Base-by-base conservation (phyloP, 30 jellyfish, hydroid and myxozoan genomes). In the Nemopilema nomurai region DNA sequence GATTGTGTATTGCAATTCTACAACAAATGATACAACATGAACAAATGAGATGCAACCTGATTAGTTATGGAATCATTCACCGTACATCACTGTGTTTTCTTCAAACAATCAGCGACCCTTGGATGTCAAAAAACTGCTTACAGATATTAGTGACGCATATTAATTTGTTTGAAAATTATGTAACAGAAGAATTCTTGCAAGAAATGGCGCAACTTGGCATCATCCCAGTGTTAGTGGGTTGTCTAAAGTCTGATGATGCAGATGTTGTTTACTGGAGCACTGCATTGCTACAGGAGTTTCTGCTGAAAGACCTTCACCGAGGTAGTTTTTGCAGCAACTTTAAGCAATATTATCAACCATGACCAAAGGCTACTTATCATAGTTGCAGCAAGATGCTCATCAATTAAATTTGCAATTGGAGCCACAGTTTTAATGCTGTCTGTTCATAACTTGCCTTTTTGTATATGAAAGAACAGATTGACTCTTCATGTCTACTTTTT, bases 191-290 rank as follows among this genome's bases (percentile, higher is more conserved):
- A 49, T 79, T 91, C 67, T 74, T 90, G 52, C 97, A 91, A 71
- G 98, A 91, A 76, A 91, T 91, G 98, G 96, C 98, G 23, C 90
- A 86, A 32, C 81, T 85, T 25, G 96, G 94, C 1, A 75, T 83
- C 22, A 49, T 92, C 7, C 95, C 97, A 1, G 90, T 75, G 24
- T 65, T 92, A 1, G 88, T 92, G 52, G 98, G 98, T 31, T 92
- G 91, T 49, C 71, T 92, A 50, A 95, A 92, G 23, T 87, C 94
- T 24, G 98, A 92, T 69, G 97, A 92, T 29, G 87, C 95, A 1
- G 98, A 92, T 69, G 27, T 92, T 20, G 78, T 92, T 20, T 92
- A 92, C 31, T 88, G 91, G 92, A 81, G 97, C 25, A 87, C 97
- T 50, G 92, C 78, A n/a, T 41, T 92, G 30, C 71, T 92, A 23